These are phyloP conservation scores for Xiphophorus couchianus DNA, from an alignment of 2,113 vertebrate genomes.

Conservation along the genomic window DNA sequence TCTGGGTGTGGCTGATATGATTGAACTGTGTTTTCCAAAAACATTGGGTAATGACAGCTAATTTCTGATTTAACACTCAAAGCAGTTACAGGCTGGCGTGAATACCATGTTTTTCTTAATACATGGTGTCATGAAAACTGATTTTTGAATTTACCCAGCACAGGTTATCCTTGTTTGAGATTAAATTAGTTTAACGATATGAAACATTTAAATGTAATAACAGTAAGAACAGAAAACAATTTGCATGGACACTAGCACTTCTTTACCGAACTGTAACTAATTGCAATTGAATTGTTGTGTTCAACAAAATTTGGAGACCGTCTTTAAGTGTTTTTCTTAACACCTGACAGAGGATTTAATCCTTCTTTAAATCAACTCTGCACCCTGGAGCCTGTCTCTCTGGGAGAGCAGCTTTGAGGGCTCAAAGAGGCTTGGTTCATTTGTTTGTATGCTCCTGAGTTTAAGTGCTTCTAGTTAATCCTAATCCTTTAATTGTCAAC, in stretches of 20 bases:
- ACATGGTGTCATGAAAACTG: background rate
- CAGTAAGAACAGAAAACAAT: too few relatives aligned
- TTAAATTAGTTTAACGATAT: too few relatives aligned
- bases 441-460: slow-evolving; percentile 46
- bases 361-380: slow-evolving; percentile 34
- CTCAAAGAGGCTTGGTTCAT: slow-evolving; percentile 52
- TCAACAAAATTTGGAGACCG: background rate
- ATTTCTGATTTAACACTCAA: background rate
- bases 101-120: background rate
- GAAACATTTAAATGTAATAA: too few relatives aligned
- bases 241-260: too few relatives aligned
- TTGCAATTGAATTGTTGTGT: too few relatives aligned
- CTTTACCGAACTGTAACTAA: too few relatives aligned
- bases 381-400: slow-evolving; percentile 17
- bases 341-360: slow-evolving; percentile 51
- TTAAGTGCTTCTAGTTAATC: slow-evolving; percentile 62
- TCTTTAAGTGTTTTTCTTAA: slow-evolving; percentile 37
- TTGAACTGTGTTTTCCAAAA: background rate
- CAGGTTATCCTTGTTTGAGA: too few relatives aligned
- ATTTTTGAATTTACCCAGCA: too few relatives aligned
- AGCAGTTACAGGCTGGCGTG: background rate
- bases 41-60: background rate
- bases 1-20: background rate
- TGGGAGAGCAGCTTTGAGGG: slow-evolving; percentile 44
- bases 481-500: slow-evolving; percentile 61